Conservation (phyloP, 2,888 invertebrate genomes). For the Eupithecia dodoneata region DNA sequence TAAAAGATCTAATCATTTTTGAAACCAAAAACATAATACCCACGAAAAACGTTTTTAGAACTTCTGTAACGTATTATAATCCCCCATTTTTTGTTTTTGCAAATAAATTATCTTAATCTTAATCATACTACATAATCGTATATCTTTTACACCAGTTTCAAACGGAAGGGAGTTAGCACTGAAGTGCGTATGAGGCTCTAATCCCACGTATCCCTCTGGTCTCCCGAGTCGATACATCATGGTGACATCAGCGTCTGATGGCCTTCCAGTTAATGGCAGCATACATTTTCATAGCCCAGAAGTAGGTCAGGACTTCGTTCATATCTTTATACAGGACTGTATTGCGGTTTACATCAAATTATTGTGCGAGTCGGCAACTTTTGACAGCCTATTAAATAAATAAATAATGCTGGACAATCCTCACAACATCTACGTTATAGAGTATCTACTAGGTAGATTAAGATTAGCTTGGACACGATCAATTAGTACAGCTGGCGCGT, state of each 20-base stretch:
- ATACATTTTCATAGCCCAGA: slow-evolving; percentile 63
- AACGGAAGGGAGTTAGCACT: slow-evolving; percentile 18
- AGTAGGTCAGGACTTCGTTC: slow-evolving; percentile 64
- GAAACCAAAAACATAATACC: not conserved
- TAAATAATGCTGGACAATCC: not conserved
- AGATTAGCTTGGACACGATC: no score
- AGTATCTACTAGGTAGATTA: no score
- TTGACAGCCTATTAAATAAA: not conserved
- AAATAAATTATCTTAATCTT: not conserved
- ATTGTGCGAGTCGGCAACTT: not conserved
- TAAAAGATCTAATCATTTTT: no score
- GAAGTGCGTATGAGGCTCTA: slow-evolving; percentile 54
- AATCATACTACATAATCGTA: not conserved
- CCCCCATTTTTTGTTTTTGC: not conserved
- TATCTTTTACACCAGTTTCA: not conserved
- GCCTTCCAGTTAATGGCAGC: slow-evolving; percentile 73
- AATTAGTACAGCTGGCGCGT: no score
- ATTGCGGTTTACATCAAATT: slow-evolving; percentile 14
- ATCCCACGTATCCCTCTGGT: slow-evolving; percentile 52
- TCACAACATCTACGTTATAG: no score
- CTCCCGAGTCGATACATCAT: slow-evolving; percentile 68
- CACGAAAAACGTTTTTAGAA: not conserved
- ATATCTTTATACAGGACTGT: slow-evolving; percentile 53
- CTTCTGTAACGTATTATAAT: not conserved
- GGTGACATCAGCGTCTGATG: slow-evolving; percentile 78